These are phyloP conservation scores for Apostichopus japonicus DNA, from an alignment of 35 echinoderm and acorn worm genomes.

Conservation along the genomic window DNA sequence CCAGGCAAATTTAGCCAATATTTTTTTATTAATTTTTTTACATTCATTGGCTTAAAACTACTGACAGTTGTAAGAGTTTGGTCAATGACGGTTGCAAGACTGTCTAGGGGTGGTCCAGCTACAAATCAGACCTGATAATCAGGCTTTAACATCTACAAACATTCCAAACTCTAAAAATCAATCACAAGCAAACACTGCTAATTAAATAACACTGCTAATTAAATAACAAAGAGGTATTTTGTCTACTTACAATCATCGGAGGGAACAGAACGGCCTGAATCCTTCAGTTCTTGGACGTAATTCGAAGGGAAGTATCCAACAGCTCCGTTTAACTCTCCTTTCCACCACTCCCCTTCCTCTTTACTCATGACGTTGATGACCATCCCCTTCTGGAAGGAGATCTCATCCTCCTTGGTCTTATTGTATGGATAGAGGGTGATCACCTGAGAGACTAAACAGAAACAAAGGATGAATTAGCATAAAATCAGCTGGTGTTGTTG, in stretches of 20 bases:
- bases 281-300: conserved; percentile 91
- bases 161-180: neutral
- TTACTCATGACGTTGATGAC: conserved; percentile 94
- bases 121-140: too few relatives aligned
- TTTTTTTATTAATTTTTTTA: too few relatives aligned
- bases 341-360: conserved; percentile 97
- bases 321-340: conserved; percentile 86
- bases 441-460: conserved; percentile 76
- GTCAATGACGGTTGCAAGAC: too few relatives aligned
- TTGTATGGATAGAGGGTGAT: conserved; percentile 90
- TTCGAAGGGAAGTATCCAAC: conserved; percentile 93
- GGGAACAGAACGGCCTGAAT: conserved; percentile 42
- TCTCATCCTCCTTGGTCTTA: conserved; percentile 87
- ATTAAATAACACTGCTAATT: neutral
- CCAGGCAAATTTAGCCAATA: too few relatives aligned
- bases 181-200: neutral
- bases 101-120: too few relatives aligned
- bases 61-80: too few relatives aligned
- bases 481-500: neutral
- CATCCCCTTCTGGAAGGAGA: conserved; percentile 90
- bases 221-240: conserved; percentile 12
- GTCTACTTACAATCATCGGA: conserved; percentile 90
- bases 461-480: neutral
- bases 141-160: too few relatives aligned
- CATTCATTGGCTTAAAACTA: too few relatives aligned